Evolutionary conservation across 2,113 vertebrate species (phyloP).

Genomic region (Gymnobelideus leadbeateri): DNA sequence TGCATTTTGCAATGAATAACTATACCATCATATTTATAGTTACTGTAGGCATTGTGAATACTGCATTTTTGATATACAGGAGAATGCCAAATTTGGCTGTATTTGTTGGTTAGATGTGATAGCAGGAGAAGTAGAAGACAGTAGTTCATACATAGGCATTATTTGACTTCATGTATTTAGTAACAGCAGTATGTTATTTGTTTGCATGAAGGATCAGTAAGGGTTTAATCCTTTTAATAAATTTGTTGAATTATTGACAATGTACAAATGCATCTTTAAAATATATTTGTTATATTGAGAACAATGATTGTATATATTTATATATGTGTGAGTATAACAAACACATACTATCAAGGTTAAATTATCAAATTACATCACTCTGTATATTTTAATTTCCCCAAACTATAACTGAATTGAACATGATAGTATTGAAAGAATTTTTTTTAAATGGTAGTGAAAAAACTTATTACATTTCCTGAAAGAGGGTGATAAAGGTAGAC

Average conservation of each 20-base stretch:
- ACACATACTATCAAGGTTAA: neutral
- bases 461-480: too few relatives aligned
- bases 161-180: conserved; percentile 30
- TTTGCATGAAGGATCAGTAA: conserved; percentile 31
- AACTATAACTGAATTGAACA: conserved; percentile 14
- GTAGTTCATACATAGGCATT: neutral
- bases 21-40: too few relatives aligned
- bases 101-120: neutral
- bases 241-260: neutral
- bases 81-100: too few relatives aligned
- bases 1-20: too few relatives aligned
- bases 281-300: conserved; percentile 22
- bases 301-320: conserved; percentile 33
- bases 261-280: conserved; percentile 7
- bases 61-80: too few relatives aligned
- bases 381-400: conserved; percentile 2
- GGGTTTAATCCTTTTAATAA: conserved; percentile 23
- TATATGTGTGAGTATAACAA: neutral
- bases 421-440: neutral
- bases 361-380: neutral
- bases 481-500: too few relatives aligned
- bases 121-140: neutral
- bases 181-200: neutral
- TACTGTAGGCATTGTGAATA: too few relatives aligned
- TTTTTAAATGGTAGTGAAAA: neutral